A percentile compares a stretch with the other conserved stretches of the same genome.
Conservation (phyloP, 2,888 invertebrate genomes). For the Cerastis rubricosa region DNA sequence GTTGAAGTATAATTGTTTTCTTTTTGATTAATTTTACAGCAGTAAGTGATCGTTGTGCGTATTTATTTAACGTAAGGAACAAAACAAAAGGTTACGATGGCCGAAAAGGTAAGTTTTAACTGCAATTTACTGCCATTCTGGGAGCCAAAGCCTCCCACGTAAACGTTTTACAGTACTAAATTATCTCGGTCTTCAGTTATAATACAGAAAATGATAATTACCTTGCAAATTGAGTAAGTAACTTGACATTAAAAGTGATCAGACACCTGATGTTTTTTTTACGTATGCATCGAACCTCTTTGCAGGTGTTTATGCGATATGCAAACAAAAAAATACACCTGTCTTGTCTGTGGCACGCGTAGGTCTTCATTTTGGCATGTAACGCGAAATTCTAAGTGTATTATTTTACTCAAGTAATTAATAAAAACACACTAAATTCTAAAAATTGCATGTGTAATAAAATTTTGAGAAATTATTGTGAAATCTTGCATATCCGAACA, state of each 20-base stretch:
- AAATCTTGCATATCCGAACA: conserved; percentile 53
- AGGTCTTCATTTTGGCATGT: conserved; percentile 70
- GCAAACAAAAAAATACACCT: conserved; percentile 68
- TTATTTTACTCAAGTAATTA: conserved; percentile 53
- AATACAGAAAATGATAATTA: background rate
- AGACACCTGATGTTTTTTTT: conserved; percentile 51
- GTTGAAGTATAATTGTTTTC: conserved; percentile 29
- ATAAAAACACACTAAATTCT: conserved; percentile 58
- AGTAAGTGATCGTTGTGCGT: conserved; percentile 48
- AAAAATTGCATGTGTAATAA: conserved; percentile 57
- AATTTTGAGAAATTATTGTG: conserved; percentile 62
- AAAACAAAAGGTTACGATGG: conserved; percentile 72
- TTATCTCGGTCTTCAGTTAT: background rate
- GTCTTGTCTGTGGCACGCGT: conserved; percentile 63
- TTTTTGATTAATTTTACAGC: conserved; percentile 16
- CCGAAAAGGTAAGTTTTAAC: conserved; percentile 77
- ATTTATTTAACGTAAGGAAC: conserved; percentile 62
- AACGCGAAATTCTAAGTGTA: conserved; percentile 66
- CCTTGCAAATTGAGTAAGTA: background rate
- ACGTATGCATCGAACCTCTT: conserved; percentile 32
- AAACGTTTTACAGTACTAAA: conserved; percentile 3
- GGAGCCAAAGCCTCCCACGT: conserved; percentile 5
- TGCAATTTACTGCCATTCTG: conserved; percentile 28
- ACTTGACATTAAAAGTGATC: conserved; percentile 30
- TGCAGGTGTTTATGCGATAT: conserved; percentile 54